These are phyloP conservation scores for Clarias magur DNA, from an alignment of 2,113 vertebrate species.

Conservation along the genomic window DNA sequence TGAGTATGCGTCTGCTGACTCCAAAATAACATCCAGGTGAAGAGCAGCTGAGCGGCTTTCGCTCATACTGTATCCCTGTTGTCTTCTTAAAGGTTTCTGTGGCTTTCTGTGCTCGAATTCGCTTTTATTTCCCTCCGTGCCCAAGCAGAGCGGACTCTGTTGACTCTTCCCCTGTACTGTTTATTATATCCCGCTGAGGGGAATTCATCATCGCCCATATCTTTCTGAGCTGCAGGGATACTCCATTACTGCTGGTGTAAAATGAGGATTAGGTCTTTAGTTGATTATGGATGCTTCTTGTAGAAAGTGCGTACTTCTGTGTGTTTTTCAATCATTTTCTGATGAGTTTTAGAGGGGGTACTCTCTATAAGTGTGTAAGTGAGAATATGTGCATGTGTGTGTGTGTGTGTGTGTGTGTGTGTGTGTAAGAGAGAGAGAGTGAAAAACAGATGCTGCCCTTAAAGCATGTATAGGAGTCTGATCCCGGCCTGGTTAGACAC, in stretches of 20 bases:
- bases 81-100: conserved; percentile 42
- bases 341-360: conserved; percentile 45
- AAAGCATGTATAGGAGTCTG: conserved; percentile 38
- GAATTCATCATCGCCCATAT: conserved; percentile 62
- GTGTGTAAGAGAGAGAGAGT: not conserved
- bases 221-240: conserved; percentile 45
- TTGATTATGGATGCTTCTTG: conserved; percentile 34
- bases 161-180: conserved; percentile 54
- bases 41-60: conserved; percentile 65
- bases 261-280: conserved; percentile 34
- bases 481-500: conserved; percentile 69
- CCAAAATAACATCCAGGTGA: conserved; percentile 60
- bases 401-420: too few species aligned
- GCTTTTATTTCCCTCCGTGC: conserved; percentile 37
- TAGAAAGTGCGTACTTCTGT: conserved; percentile 50
- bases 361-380: conserved; percentile 7
- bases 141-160: conserved; percentile 25
- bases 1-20: conserved; percentile 66
- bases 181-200: conserved; percentile 62
- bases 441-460: not conserved
- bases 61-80: conserved; percentile 55
- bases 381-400: not conserved
- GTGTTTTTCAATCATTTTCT: conserved; percentile 50
- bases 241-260: conserved; percentile 31
- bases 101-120: conserved; percentile 55